Percentiles rank a stretch among this genome's conserved stretches.
phyloP scores from a whole-genome alignment of 2,888 invertebrate species.

The Byasa hedistus region DNA sequence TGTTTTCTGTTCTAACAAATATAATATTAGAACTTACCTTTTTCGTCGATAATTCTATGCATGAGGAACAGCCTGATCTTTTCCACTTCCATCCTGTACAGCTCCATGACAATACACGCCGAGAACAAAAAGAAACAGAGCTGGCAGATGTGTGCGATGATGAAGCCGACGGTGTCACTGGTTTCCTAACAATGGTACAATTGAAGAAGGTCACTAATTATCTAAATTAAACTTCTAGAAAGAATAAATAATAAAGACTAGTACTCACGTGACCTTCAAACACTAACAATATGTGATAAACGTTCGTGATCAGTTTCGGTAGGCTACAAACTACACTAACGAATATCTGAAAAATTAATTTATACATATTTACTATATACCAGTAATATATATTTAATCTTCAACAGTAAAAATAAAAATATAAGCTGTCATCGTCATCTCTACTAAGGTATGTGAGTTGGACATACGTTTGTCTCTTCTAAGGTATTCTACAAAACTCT shows the following conservation, averaged over 20 bases:
- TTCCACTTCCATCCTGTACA: slow-evolving; percentile 59
- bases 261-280: slow-evolving; percentile 58
- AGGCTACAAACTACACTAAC: slow-evolving; percentile 58
- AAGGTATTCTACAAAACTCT: too few species aligned
- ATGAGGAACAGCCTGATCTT: slow-evolving; percentile 54
- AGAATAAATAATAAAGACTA: too few species aligned
- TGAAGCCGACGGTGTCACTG: slow-evolving; percentile 44
- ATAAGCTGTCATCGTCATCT: too few species aligned
- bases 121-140: slow-evolving; percentile 58
- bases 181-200: slow-evolving; percentile 45
- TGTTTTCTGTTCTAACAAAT: too few species aligned
- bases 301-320: slow-evolving; percentile 61
- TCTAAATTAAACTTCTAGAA: too few species aligned
- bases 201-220: not conserved
- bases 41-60: slow-evolving; percentile 53
- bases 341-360: slow-evolving; percentile 56
- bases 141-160: slow-evolving; percentile 54
- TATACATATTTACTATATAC: not conserved
- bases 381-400: too few species aligned
- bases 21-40: slow-evolving; percentile 42
- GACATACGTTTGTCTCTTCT: too few species aligned
- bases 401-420: too few species aligned
- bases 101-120: slow-evolving; percentile 60
- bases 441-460: too few species aligned
- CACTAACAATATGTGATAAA: slow-evolving; percentile 58